Conservation (phyloP, 1,140 invertebrate genomes). For the Zaprionus inermis region DNA sequence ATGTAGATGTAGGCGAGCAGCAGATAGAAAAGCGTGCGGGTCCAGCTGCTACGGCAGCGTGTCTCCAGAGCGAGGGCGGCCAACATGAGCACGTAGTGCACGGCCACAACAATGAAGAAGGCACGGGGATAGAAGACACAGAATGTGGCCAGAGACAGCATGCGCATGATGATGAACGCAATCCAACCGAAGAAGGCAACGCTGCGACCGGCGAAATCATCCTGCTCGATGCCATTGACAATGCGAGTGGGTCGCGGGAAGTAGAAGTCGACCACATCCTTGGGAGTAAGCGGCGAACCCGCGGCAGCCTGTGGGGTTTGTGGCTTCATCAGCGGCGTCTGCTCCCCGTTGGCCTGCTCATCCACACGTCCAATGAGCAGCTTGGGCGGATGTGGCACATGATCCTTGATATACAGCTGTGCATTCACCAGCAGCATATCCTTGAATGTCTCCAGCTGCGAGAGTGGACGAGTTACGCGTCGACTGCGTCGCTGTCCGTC, state of each 20-base stretch:
- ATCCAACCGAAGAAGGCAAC: constrained; percentile 90
- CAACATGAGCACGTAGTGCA: constrained; percentile 87
- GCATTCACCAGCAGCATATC: constrained; percentile 82
- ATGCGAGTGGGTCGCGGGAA: constrained; percentile 75
- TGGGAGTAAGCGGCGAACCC: constrained; percentile 56
- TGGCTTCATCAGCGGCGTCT: constrained; percentile 36
- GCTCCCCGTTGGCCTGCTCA: constrained; percentile 38
- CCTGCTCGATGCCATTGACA: constrained; percentile 87
- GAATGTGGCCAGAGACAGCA: constrained; percentile 88
- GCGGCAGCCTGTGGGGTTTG: constrained; percentile 27
- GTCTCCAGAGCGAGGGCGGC: constrained; percentile 86
- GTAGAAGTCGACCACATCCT: constrained; percentile 82
- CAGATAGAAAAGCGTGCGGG: constrained; percentile 86
- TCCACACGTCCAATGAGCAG: constrained; percentile 58
- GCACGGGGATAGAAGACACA: constrained; percentile 88
- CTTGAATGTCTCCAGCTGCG: constrained; percentile 75
- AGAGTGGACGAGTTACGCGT: constrained; percentile 55
- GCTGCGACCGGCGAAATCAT: constrained; percentile 88
- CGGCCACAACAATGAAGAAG: constrained; percentile 85
- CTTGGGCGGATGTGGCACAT: constrained; percentile 76
- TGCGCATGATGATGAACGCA: constrained; percentile 87
- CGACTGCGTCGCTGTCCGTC: constrained; percentile 44
- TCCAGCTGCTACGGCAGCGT: constrained; percentile 85
- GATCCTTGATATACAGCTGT: constrained; percentile 77
- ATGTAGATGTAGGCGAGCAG: constrained; percentile 89